These are phyloP conservation scores for Melitaea athalia DNA, from an alignment of 2,888 invertebrate species.

Conservation along the genomic window DNA sequence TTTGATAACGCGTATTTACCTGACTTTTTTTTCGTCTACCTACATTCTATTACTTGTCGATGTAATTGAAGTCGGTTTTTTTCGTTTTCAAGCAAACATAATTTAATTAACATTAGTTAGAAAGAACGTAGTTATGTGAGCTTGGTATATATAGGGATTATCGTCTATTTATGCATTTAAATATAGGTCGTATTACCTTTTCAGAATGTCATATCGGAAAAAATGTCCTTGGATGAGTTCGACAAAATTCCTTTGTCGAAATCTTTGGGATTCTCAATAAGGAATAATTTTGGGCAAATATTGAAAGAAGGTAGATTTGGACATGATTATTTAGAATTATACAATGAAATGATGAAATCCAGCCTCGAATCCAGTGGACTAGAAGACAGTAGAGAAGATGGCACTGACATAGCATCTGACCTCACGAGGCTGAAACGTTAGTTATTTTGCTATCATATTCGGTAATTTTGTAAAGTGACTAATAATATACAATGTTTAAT, in stretches of 20 bases:
- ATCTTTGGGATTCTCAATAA: slow-evolving; percentile 52
- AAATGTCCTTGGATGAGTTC: slow-evolving; percentile 1
- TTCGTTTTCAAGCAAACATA: too few species aligned
- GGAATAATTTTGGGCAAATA: slow-evolving; percentile 43
- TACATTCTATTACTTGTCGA: too few species aligned
- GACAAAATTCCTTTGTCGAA: slow-evolving; percentile 50
- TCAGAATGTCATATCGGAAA: slow-evolving; percentile 22
- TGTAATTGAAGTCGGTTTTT: too few species aligned
- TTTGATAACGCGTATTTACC: too few species aligned
- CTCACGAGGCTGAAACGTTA: slow-evolving; percentile 45
- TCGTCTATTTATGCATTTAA: too few species aligned
- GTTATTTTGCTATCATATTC: slow-evolving; percentile 5
- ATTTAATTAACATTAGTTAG: too few species aligned
- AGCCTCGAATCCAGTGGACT: slow-evolving; percentile 53
- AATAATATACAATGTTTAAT: too few species aligned
- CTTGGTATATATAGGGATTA: too few species aligned
- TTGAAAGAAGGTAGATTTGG: slow-evolving; percentile 47
- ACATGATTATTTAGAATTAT: slow-evolving; percentile 54
- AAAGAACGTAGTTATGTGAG: too few species aligned
- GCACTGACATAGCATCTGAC: slow-evolving; percentile 46
- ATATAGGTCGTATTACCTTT: not conserved
- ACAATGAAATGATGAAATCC: slow-evolving; percentile 57
- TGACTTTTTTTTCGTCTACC: too few species aligned
- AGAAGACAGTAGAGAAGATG: slow-evolving; percentile 41
- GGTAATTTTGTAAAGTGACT: too few species aligned